Base-by-base conservation (phyloP, 2,113 vertebrate genomes). In the Dinomys branickii region DNA sequence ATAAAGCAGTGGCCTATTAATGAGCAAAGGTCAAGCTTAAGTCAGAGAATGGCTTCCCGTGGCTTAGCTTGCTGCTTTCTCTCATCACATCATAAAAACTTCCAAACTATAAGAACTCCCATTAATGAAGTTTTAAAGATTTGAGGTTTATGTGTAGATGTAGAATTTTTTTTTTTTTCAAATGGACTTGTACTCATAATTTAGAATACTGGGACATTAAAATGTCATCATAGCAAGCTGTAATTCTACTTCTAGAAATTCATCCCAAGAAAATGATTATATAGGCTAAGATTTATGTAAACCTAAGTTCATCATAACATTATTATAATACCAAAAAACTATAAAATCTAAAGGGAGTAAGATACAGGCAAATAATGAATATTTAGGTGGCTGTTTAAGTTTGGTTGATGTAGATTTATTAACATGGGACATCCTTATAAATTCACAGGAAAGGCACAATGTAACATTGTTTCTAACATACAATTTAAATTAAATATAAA, bases 41-140 rank as follows among this genome's bases (percentile, higher is more conserved):
- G 47, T 88, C 85, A 84, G 41, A 90, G 90, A 94, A 95, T 59
- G 87, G 81, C 80, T 88, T 97, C 92, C 95, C 12, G 8, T 50
- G 75, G 92, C 92, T 91, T 33, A 78, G 94, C 33, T 93, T 50
- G 69, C 97, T 90, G 95, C 87, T 59, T 82, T 81, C 89, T 97
- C 96, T 96, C 93, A 95, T 93, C 96, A 97, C 97, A 82, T 96
- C 91, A 97, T 91, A 96, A 98, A 97, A 97, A 93, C 91, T 81
- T 96, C 87, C 94, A 91, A 86, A 88, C 90, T 56, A 65, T 77
- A 94, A 85, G 77, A 22, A 67, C 52, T 78, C 82, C 71, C 52
- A 83, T 93, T 95, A 94, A 89, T 56, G 47, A 91, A 94, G 87
- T 95, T 94, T 85, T 82, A 87, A 94, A 90, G 88, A 93, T 38